Percentiles rank a stretch among this genome's conserved stretches.
Conservation (phyloP, 2,888 invertebrate genomes). For the Yponomeuta malinellus region DNA sequence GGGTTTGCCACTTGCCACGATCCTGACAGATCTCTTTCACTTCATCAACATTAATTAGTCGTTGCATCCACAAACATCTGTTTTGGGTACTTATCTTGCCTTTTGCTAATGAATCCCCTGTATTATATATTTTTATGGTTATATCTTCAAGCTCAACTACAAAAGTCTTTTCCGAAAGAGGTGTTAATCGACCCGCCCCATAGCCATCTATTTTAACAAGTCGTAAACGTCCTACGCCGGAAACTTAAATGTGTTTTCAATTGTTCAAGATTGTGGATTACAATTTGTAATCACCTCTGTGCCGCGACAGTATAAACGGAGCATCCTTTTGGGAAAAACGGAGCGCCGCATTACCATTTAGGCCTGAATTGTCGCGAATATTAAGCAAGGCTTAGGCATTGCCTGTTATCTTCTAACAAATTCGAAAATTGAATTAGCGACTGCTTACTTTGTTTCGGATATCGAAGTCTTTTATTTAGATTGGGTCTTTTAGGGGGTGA, state of each 20-base stretch:
- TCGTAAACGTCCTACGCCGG: slow-evolving; percentile 18
- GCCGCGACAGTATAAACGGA: slow-evolving; percentile 27
- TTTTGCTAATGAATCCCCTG: no score
- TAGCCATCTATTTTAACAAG: background rate
- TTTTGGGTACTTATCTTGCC: no score
- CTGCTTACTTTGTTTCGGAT: slow-evolving; percentile 1
- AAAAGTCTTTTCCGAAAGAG: background rate
- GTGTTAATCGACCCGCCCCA: background rate
- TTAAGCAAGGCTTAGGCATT: slow-evolving; percentile 33
- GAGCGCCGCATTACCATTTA: slow-evolving; percentile 48
- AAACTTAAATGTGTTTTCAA: slow-evolving; percentile 50
- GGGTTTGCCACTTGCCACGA: no score
- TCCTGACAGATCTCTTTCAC: no score
- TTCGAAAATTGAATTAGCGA: slow-evolving; percentile 9
- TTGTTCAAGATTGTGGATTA: slow-evolving; percentile 47
- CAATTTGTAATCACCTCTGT: slow-evolving; percentile 35
- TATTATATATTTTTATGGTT: no score
- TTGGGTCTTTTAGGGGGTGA: background rate
- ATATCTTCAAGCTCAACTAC: no score
- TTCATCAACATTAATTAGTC: no score
- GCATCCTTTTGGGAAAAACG: slow-evolving; percentile 12
- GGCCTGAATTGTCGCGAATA: slow-evolving; percentile 40
- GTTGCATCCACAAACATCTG: no score
- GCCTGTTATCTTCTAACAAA: slow-evolving; percentile 3
- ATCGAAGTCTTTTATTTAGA: background rate